These are phyloP conservation scores for Alca torda DNA, from an alignment of 2,797 vertebrate species.

Conservation along the genomic window DNA sequence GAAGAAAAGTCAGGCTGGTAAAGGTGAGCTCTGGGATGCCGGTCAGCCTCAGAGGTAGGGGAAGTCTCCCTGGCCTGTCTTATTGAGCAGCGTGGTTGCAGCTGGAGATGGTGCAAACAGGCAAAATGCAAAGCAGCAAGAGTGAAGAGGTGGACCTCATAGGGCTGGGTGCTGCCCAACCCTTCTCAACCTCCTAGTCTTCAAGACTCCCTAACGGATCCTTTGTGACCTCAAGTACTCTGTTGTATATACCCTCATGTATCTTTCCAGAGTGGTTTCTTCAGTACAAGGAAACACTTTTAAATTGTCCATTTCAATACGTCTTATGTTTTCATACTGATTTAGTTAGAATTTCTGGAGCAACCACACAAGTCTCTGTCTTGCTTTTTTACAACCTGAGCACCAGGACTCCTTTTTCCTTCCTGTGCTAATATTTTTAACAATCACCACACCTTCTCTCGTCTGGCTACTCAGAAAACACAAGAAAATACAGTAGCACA, in stretches of 20 bases:
- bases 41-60: not conserved
- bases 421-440: not conserved
- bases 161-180: not conserved
- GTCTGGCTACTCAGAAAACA: not conserved
- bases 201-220: not conserved
- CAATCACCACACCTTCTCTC: not conserved
- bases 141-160: not conserved
- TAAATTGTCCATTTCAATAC: not conserved
- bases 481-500: not conserved
- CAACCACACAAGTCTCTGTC: not conserved
- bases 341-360: not conserved
- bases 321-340: not conserved
- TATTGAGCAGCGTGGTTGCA: not conserved
- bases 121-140: not conserved
- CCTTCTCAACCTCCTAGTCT: not conserved
- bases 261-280: not conserved
- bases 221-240: not conserved
- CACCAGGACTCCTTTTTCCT: not conserved
- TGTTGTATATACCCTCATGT: not conserved
- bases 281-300: not conserved
- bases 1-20: not conserved
- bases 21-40: not conserved
- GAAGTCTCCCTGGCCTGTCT: not conserved
- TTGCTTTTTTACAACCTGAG: not conserved
- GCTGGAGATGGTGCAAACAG: not conserved